Evolutionary conservation across 2,888 invertebrate genomes (phyloP), one percentile per base, ranked within the genome.

Genomic region (Apodemia hepburni): DNA sequence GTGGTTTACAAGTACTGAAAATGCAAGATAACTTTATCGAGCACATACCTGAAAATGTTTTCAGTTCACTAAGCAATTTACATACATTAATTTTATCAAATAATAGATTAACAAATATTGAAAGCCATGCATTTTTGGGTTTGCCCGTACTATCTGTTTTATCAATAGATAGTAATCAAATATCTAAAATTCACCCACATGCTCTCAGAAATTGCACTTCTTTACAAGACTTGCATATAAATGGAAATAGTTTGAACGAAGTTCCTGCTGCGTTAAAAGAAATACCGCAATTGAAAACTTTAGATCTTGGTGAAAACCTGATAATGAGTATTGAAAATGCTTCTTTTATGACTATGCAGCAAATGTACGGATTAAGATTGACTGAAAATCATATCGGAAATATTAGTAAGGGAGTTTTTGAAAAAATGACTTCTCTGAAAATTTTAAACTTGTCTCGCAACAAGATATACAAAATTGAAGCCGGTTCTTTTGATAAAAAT

Each of bases 231-330:
- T 87, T 97, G 71, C 96, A 97, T 85, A 92, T 97, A 70, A 96
- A 96, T 84, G 95, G 95, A 68, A 97, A 97, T 82, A 94, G 95
- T 78, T 91, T 97, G 65, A 93, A 94, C 71, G 93, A 94, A 78
- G 95, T 97, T 66, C 97, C 97, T 63, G 92, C 93, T 69, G 96
- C 95, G 58, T 85, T 97, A 60, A 93, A 93, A 77, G 94, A 94
- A 80, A 94, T 97, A 71, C 95, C 95, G 58, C 93, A 95, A 76
- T 85, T 98, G 65, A 95, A 95, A 82, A 95, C 95, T 22, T 89
- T 98, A 67, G 97, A 97, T 84, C 92, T 98, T 71, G 97, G 96
- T 35, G 96, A 97, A 86, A 98, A 98, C 85, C 94, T 95, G 76
- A 96, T 98, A 74, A 93, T 94, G 61, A 93, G 93, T 71, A 93